A percentile compares a stretch with the other conserved stretches of the same genome.
Evolutionary conservation across 2,797 vertebrate genomes (phyloP).

Genomic region (Anolis apletophallus): DNA sequence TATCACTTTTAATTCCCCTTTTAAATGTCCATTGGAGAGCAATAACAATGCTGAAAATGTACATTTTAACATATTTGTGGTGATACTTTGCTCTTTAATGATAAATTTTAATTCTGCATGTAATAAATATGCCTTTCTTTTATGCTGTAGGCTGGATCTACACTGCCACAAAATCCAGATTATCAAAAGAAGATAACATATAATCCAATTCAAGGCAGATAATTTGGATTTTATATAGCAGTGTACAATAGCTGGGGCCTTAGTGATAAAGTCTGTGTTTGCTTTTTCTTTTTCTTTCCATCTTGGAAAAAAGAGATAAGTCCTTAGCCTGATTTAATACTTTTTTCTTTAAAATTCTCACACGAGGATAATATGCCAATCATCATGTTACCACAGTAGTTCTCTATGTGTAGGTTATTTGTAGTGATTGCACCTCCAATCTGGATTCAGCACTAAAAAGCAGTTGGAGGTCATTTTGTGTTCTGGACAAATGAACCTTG

Average conservation of each 20-base stretch:
- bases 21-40: not conserved
- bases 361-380: not conserved
- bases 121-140: not conserved
- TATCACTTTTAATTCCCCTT: not conserved
- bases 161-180: too few species aligned
- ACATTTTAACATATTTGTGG: not conserved
- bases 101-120: slow-evolving; percentile 10
- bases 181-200: too few species aligned
- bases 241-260: too few species aligned
- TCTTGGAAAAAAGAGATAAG: slow-evolving; percentile 19
- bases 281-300: too few species aligned
- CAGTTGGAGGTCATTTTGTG: slow-evolving; percentile 19
- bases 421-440: too few species aligned
- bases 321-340: not conserved
- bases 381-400: fast-evolving
- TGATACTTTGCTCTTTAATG: not conserved
- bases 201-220: too few species aligned
- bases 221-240: too few species aligned
- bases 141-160: not conserved
- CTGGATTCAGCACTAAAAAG: not conserved
- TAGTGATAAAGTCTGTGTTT: not conserved
- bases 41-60: not conserved
- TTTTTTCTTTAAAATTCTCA: slow-evolving; percentile 11
- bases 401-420: not conserved
- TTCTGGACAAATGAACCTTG: not conserved